Conservation (phyloP, 2,113 vertebrate species). For the Struthidea cinerea region DNA sequence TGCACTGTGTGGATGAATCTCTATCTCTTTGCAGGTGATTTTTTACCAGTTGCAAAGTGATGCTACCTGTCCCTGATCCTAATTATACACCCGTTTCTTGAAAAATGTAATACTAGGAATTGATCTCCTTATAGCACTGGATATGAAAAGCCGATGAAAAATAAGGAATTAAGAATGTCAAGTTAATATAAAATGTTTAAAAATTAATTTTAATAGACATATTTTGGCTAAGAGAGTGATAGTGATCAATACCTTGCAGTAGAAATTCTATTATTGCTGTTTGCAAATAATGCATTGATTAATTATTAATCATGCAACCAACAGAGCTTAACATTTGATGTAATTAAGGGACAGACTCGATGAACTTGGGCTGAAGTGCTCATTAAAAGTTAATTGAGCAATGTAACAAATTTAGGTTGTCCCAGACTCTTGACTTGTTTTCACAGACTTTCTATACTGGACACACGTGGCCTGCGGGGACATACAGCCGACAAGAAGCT, state of each 20-base stretch:
- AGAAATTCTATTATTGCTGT: background rate
- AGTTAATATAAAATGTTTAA: background rate
- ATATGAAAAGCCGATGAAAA: background rate
- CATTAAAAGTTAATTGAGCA: background rate
- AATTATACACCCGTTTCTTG: background rate
- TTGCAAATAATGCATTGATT: background rate
- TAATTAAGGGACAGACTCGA: background rate
- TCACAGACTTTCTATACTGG: background rate
- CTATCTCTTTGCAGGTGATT: background rate
- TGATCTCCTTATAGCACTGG: background rate
- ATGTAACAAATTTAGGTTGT: background rate
- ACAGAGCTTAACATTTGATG: background rate
- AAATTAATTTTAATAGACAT: background rate
- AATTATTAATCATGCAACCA: background rate
- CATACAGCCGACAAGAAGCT: rapidly evolving
- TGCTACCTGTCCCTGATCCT: background rate
- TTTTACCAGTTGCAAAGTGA: background rate
- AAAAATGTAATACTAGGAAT: background rate
- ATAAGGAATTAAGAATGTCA: background rate
- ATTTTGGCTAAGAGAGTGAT: background rate
- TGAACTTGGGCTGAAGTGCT: background rate
- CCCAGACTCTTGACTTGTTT: background rate
- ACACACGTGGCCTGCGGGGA: rapidly evolving
- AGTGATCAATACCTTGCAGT: background rate
- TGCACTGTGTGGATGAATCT: background rate